Conservation (phyloP, 2,888 invertebrate genomes). For the Agapetus fuscipes region DNA sequence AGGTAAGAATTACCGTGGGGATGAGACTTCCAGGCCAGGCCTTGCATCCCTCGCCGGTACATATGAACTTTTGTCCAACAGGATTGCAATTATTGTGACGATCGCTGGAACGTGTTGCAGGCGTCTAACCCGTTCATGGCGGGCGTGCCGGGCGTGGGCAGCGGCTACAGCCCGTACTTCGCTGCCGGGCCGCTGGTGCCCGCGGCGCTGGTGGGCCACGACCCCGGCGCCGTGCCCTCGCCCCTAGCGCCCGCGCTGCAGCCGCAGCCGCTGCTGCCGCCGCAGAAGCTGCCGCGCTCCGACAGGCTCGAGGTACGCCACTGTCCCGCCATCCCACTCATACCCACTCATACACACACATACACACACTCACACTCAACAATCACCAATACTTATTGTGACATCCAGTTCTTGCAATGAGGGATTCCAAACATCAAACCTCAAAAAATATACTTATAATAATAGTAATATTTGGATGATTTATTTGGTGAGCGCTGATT, state of each 20-base stretch:
- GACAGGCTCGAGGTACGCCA: conserved; percentile 96
- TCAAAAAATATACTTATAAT: too few relatives aligned
- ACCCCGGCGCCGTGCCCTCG: conserved; percentile 63
- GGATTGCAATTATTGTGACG: conserved; percentile 14
- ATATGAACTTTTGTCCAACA: too few relatives aligned
- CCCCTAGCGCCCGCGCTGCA: conserved; percentile 57
- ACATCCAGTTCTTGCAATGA: too few relatives aligned
- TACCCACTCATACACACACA: not conserved
- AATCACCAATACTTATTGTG: too few relatives aligned
- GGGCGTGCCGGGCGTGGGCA: conserved; percentile 80
- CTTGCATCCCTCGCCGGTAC: too few relatives aligned
- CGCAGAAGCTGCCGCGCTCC: conserved; percentile 91
- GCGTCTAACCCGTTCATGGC: conserved; percentile 88
- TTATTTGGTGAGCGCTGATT: too few relatives aligned
- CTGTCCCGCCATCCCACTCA: conserved; percentile 31
- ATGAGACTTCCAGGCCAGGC: too few relatives aligned
- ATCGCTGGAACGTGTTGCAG: conserved; percentile 39
- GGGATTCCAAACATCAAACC: too few relatives aligned
- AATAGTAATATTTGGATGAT: too few relatives aligned
- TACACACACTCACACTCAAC: not conserved
- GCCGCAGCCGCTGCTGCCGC: conserved; percentile 74
- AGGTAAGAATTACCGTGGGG: too few relatives aligned
- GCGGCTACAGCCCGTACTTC: conserved; percentile 87
- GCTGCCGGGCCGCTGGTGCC: conserved; percentile 83
- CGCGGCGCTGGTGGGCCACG: conserved; percentile 79